phyloP scores from a whole-genome alignment of 2,113 vertebrate genomes.

The Zapus hudsonius region DNA sequence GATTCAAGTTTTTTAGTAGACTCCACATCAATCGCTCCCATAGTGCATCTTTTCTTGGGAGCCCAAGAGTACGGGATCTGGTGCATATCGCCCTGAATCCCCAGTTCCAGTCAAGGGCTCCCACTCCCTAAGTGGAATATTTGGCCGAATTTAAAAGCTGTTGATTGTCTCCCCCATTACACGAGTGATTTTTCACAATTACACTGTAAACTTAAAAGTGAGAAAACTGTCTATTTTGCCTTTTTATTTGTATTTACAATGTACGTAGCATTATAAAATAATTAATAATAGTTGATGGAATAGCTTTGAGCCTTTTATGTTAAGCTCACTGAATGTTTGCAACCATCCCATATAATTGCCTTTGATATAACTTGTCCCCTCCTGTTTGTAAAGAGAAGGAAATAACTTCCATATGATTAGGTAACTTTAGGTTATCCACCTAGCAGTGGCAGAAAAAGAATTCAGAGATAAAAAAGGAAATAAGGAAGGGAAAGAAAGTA shows the following conservation, averaged over 20 bases:
- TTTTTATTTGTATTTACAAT: not conserved
- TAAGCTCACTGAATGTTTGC: not conserved
- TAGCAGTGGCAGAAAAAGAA: not conserved
- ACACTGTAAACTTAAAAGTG: not conserved
- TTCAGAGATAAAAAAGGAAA: not conserved
- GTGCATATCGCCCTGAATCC: too few relatives aligned
- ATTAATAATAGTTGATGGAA: not conserved
- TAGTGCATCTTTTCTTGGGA: too few relatives aligned
- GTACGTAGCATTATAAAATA: constrained; percentile 35
- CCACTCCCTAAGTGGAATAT: too few relatives aligned
- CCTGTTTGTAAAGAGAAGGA: not conserved
- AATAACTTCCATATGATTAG: not conserved
- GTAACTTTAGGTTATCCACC: not conserved
- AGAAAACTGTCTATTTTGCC: not conserved
- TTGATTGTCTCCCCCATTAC: too few relatives aligned
- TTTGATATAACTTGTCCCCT: not conserved
- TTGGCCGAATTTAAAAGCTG: too few relatives aligned
- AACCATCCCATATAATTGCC: not conserved
- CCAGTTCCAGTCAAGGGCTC: too few relatives aligned
- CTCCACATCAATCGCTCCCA: too few relatives aligned
- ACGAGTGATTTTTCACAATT: not conserved
- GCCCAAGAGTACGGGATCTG: too few relatives aligned
- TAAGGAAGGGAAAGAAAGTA: too few relatives aligned
- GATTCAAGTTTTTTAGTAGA: too few relatives aligned
- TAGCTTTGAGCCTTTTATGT: not conserved